Evolutionary conservation across 2,113 vertebrate species (phyloP).

Genomic region (Oriolus oriolus): DNA sequence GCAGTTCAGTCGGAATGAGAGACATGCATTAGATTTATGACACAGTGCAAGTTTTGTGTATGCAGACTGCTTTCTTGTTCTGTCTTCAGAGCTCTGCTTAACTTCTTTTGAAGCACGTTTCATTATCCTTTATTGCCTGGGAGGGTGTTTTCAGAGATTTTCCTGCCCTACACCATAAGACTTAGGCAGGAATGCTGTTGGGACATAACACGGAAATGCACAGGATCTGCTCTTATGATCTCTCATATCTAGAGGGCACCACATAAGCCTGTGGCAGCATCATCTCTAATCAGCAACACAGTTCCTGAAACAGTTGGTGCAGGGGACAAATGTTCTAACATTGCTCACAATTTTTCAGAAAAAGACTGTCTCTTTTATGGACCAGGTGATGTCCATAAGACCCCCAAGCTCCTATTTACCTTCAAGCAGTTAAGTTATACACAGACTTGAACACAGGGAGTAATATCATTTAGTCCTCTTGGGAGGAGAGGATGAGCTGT

Average conservation of each 20-base stretch:
- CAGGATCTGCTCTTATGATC: background rate
- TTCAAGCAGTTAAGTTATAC: background rate
- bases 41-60: background rate
- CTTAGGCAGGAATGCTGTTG: background rate
- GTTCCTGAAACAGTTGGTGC: background rate
- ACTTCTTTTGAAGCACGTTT: slow-evolving; percentile 1
- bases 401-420: background rate
- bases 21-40: slow-evolving; percentile 10
- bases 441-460: background rate
- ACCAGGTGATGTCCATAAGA: background rate
- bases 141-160: background rate
- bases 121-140: slow-evolving; percentile 15
- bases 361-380: background rate
- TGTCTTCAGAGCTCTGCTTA: background rate
- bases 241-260: background rate
- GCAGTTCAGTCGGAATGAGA: background rate
- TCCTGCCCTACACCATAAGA: background rate
- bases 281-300: background rate
- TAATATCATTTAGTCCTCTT: background rate
- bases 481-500: background rate
- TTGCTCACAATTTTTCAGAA: background rate
- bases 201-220: background rate
- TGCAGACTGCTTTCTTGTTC: slow-evolving; percentile 9
- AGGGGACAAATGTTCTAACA: background rate
- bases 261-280: background rate